Percentiles rank a stretch among this genome's conserved stretches.
phyloP scores from a whole-genome alignment of 2,797 vertebrate species.

The Distichodus sexfasciatus region DNA sequence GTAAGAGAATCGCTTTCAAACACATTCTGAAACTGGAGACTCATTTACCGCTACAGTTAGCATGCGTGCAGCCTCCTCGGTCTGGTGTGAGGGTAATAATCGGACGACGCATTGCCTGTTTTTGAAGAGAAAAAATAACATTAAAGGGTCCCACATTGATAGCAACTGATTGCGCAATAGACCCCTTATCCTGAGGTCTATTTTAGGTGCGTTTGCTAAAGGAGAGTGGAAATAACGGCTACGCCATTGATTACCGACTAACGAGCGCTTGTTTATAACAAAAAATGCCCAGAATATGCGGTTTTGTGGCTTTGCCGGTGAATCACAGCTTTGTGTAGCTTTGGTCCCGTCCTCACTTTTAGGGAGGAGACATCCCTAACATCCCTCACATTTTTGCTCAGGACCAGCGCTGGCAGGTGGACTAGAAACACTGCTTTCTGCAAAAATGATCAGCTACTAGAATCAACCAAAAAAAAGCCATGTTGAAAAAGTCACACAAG shows the following conservation, averaged over 20 bases:
- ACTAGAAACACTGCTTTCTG: too few species aligned
- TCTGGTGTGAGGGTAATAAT: not conserved
- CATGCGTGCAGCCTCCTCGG: not conserved
- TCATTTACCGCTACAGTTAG: too few species aligned
- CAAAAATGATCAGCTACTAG: too few species aligned
- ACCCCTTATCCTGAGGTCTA: not conserved
- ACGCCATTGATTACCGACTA: too few species aligned
- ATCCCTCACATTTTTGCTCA: not conserved
- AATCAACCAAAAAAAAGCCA: too few species aligned
- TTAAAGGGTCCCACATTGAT: not conserved
- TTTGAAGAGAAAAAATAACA: too few species aligned
- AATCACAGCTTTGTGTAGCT: not conserved
- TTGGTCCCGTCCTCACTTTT: not conserved
- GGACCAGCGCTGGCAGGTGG: too few species aligned
- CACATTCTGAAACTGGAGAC: too few species aligned
- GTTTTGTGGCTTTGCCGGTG: not conserved
- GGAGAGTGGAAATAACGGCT: too few species aligned
- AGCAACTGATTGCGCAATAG: not conserved
- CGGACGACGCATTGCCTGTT: not conserved
- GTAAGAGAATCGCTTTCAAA: conserved; percentile 62
- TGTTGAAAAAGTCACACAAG: too few species aligned
- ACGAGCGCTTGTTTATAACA: not conserved
- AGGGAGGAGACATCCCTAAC: not conserved
- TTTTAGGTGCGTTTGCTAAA: not conserved
- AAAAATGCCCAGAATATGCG: not conserved